Evolutionary conservation across 2,113 vertebrate species (phyloP), one percentile per base, ranked within the genome.

Genomic region (Benitochromis conjunctus): DNA sequence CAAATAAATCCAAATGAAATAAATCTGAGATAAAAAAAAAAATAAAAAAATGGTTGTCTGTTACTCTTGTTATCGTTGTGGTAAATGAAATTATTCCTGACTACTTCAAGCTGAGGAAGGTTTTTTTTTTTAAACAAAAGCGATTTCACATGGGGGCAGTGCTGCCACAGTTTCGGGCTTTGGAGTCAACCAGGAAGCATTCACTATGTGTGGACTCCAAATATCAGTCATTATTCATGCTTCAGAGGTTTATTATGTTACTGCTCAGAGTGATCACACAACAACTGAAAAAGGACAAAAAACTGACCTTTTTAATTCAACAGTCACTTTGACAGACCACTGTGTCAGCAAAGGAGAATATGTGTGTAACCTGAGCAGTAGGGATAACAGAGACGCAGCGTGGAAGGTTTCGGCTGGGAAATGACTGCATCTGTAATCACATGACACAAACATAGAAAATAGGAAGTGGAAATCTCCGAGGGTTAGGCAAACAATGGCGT

Each of bases 11-110:
- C 43, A 48, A 94, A 91, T 81, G 21, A 92, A 96, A 94, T 92
- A 92, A 93, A 95, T 93, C 93, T 94, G 94, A 94, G 87, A 83
- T 36, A 14, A 38, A 88, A 81, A 86, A 66, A 62, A 26, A 31
- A 57, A 4, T n/a, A n/a, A n/a, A n/a, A n/a, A n/a, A n/a, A n/a
- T n/a, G 10, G 21, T 11, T 83, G 85, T 71, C 34, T 92, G 29
- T 53, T 12, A 31, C 16, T 83, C 14, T 90, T 41, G 9, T 81
- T 87, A 48, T 43, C 77, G 26, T 14, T 85, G 43, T 71, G 13
- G 46, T 57, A 3, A 76, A 81, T 66, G 3, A 60, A 6, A 34
- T 6, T 21, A 51, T 76, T 48, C 43, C n/a, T 74, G 66, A 24
- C 13, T 64, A 13, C 34, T 74, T 54, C 4, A 29, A 29, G 5